Percentiles rank a stretch among this genome's conserved stretches.
These are phyloP conservation scores for Lacerta bilineata DNA, from an alignment of 2,797 vertebrate species.

Conservation along the genomic window DNA sequence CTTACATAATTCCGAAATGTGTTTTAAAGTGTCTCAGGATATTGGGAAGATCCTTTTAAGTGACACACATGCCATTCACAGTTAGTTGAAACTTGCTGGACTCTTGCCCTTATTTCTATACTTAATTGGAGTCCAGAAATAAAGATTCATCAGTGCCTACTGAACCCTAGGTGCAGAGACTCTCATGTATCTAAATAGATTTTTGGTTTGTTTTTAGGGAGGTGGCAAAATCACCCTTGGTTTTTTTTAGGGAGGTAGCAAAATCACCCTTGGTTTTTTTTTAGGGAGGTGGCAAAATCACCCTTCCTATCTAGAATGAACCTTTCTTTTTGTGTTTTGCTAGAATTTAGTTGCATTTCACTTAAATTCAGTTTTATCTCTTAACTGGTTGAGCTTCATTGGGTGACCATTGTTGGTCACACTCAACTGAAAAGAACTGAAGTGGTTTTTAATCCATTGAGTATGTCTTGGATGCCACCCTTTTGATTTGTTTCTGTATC, in stretches of 20 bases:
- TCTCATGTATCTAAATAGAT: not conserved
- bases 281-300: too few relatives aligned
- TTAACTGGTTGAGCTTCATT: not conserved
- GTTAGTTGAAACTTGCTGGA: not conserved
- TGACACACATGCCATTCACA: not conserved
- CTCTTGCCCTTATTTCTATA: not conserved
- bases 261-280: not conserved
- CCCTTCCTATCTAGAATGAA: not conserved
- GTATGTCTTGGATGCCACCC: too few relatives aligned
- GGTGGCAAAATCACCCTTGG: not conserved
- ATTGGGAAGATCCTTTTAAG: not conserved
- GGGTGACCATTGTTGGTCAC: too few relatives aligned
- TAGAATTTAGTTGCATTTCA: not conserved
- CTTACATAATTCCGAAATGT: not conserved
- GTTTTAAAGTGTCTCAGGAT: not conserved
- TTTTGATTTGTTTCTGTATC: too few relatives aligned
- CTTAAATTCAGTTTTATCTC: not conserved
- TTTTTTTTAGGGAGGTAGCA: not conserved
- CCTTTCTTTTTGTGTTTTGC: not conserved
- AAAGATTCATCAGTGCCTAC: too few relatives aligned
- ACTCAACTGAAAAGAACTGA: too few relatives aligned
- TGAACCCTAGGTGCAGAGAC: not conserved
- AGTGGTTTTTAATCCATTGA: too few relatives aligned
- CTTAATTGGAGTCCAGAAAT: not conserved
- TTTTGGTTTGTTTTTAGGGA: not conserved